These are phyloP conservation scores for Cantharis lateralis DNA, from an alignment of 2,888 invertebrate genomes.

Conservation along the genomic window DNA sequence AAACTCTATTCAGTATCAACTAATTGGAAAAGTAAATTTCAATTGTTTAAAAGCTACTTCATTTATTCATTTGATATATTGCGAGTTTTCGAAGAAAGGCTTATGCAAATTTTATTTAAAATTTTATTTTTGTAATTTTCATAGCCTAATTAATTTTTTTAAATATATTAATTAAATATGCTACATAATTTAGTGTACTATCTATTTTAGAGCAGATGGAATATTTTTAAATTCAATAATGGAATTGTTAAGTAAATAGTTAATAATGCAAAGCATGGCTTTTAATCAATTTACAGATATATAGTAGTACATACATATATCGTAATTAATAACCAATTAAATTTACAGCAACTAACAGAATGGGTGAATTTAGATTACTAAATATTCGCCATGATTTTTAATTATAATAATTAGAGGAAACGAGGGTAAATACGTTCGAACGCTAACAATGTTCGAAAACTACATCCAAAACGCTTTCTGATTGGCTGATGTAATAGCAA, in stretches of 20 bases:
- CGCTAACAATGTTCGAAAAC: too few relatives aligned
- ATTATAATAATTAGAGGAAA: background rate
- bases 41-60: background rate
- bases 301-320: background rate
- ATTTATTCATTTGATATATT: background rate
- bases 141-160: background rate
- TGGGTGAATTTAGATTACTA: background rate
- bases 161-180: background rate
- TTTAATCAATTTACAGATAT: background rate
- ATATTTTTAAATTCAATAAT: background rate
- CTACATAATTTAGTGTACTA: background rate
- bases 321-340: background rate
- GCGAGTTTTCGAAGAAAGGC: background rate
- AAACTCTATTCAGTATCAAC: background rate
- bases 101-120: background rate
- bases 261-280: background rate
- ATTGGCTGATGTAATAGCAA: too few relatives aligned
- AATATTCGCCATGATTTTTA: background rate
- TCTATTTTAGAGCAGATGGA: background rate
- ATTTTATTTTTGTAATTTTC: background rate
- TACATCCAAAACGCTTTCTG: too few relatives aligned
- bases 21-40: background rate
- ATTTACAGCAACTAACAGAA: background rate
- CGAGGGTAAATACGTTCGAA: background rate
- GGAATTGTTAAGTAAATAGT: background rate